A percentile compares a stretch with the other conserved stretches of the same genome.
Conservation (phyloP, 2,888 invertebrate species). For the Panzeria rudis region DNA sequence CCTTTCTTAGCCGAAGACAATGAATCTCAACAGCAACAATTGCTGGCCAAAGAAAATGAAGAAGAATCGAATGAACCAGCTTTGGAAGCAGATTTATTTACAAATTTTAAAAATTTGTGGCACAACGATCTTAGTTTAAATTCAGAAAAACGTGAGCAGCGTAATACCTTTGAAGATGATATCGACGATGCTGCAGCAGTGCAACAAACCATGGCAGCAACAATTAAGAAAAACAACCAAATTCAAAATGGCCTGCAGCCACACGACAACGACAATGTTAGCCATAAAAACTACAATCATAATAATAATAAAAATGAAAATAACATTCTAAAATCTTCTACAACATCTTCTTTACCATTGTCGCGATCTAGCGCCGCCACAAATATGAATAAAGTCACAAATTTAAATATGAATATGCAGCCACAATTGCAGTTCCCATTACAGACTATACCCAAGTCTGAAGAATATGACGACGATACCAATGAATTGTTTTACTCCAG, state of each 20-base stretch:
- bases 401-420: conserved; percentile 34
- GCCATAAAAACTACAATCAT: conserved; percentile 69
- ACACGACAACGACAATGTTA: conserved; percentile 43
- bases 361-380: conserved; percentile 48
- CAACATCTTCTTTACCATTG: conserved; percentile 39
- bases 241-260: conserved; percentile 48
- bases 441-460: background rate
- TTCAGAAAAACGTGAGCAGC: conserved; percentile 69
- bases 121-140: conserved; percentile 62
- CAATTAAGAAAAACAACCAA: conserved; percentile 55
- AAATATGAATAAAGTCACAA: conserved; percentile 49
- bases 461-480: conserved; percentile 24
- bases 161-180: conserved; percentile 66
- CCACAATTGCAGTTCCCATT: conserved; percentile 51
- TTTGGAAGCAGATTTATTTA: conserved; percentile 43
- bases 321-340: conserved; percentile 43
- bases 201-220: conserved; percentile 41
- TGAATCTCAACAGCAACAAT: conserved; percentile 64
- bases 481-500: conserved; percentile 48
- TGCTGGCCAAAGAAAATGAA: conserved; percentile 26
- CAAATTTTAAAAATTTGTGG: conserved; percentile 67
- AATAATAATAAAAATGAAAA: conserved; percentile 59
- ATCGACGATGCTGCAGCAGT: conserved; percentile 34
- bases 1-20: conserved; percentile 62
- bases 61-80: conserved; percentile 15